phyloP scores from a whole-genome alignment of 1,140 invertebrate genomes.

The Heliconius melpomene region DNA sequence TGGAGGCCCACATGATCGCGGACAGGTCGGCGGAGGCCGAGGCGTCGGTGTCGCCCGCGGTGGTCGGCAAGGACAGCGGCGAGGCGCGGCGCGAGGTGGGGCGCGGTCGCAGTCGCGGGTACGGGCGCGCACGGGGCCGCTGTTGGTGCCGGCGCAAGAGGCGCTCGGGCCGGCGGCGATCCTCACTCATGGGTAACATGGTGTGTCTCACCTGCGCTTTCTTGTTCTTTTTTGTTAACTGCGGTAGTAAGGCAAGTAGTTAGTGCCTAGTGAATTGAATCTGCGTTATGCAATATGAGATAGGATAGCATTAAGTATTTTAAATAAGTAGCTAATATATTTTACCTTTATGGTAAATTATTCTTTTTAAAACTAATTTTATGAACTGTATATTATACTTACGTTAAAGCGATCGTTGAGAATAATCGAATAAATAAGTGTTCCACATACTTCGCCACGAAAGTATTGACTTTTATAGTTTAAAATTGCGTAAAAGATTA shows the following conservation, averaged over 20 bases:
- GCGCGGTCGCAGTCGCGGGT: conserved; percentile 63
- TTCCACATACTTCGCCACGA: too few species aligned
- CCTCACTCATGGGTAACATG: conserved; percentile 76
- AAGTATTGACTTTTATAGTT: too few species aligned
- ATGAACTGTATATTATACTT: background rate
- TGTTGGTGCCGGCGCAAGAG: conserved; percentile 73
- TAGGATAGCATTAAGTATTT: too few species aligned
- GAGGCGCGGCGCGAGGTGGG: conserved; percentile 59
- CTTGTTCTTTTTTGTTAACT: conserved; percentile 56
- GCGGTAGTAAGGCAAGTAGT: background rate
- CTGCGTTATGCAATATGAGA: too few species aligned
- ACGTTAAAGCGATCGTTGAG: too few species aligned
- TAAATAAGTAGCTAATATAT: too few species aligned
- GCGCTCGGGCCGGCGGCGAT: conserved; percentile 67
- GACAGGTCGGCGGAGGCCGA: conserved; percentile 62
- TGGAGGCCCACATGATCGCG: conserved; percentile 66
- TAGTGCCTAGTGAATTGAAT: background rate
- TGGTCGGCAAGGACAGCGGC: conserved; percentile 34
- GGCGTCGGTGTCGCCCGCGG: conserved; percentile 40
- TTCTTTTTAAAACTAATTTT: background rate
- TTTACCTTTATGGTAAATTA: too few species aligned
- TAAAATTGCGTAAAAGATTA: too few species aligned
- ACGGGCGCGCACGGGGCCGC: conserved; percentile 65
- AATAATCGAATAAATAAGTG: too few species aligned
- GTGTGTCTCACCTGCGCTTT: conserved; percentile 66